phyloP scores from a whole-genome alignment of 2,888 invertebrate species.

The Antheraea assamensis region DNA sequence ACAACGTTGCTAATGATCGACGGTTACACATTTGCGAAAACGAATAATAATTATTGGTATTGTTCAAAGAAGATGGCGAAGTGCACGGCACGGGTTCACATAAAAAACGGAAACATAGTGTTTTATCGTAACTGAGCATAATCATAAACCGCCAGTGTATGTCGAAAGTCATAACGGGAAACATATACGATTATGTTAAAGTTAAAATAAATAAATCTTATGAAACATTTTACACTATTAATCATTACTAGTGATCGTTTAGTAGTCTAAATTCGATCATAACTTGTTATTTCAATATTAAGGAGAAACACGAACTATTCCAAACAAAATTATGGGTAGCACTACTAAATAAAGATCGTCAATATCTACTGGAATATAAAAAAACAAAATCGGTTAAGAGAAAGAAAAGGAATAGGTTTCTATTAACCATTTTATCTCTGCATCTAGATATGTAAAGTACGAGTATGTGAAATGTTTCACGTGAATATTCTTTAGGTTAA shows the following conservation, averaged over 20 bases:
- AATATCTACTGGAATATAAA: no score
- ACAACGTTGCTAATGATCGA: conserved; percentile 34
- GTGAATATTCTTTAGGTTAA: no score
- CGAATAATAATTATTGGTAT: conserved; percentile 33
- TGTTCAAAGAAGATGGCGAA: conserved; percentile 35
- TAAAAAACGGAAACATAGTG: background rate
- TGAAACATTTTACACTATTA: background rate
- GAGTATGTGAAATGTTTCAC: no score
- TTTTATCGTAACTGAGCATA: background rate
- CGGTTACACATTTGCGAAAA: conserved; percentile 41
- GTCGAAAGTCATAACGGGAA: background rate
- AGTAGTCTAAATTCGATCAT: background rate
- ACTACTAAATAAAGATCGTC: no score
- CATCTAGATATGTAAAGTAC: no score
- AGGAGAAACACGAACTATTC: no score
- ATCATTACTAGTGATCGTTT: no score
- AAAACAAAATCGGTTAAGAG: no score
- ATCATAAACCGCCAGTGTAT: background rate
- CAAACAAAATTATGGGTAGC: no score
- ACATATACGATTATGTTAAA: background rate
- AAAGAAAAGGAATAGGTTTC: no score
- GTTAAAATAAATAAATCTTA: background rate
- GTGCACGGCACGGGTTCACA: conserved; percentile 24
- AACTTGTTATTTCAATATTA: background rate
- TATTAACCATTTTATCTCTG: no score